A percentile compares a stretch with the other conserved stretches of the same genome.
Evolutionary conservation across 2,797 vertebrate genomes (phyloP).

Genomic region (Adelosebastes latens): DNA sequence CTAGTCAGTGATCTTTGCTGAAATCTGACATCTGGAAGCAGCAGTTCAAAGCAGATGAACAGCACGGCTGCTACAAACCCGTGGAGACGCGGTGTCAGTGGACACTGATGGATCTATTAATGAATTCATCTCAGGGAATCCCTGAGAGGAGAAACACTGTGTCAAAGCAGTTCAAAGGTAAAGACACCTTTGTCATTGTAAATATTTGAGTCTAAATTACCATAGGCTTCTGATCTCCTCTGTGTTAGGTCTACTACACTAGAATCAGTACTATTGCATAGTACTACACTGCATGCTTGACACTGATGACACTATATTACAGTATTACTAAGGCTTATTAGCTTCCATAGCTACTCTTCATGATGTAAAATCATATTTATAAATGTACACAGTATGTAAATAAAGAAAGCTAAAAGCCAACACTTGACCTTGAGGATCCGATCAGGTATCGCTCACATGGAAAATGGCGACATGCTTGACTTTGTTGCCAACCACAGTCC

Average conservation of each 20-base stretch:
- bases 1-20: background rate
- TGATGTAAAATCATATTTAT: no score
- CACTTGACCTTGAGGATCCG: conserved; percentile 21
- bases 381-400: no score
- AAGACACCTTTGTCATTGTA: background rate
- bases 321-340: background rate
- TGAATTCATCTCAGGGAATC: background rate
- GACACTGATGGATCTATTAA: conserved; percentile 28
- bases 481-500: background rate
- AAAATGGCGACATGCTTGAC: conserved; percentile 10
- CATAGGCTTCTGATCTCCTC: background rate
- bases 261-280: background rate
- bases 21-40: background rate
- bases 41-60: background rate
- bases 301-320: background rate
- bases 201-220: conserved; percentile 17
- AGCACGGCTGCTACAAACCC: background rate
- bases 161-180: background rate
- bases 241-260: background rate
- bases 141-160: background rate
- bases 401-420: background rate
- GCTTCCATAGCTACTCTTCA: background rate
- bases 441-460: conserved; percentile 2
- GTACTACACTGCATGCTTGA: background rate
- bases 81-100: background rate